Evolutionary conservation across 1,140 invertebrate species (phyloP).

Genomic region (Atopsyche davidsoni): DNA sequence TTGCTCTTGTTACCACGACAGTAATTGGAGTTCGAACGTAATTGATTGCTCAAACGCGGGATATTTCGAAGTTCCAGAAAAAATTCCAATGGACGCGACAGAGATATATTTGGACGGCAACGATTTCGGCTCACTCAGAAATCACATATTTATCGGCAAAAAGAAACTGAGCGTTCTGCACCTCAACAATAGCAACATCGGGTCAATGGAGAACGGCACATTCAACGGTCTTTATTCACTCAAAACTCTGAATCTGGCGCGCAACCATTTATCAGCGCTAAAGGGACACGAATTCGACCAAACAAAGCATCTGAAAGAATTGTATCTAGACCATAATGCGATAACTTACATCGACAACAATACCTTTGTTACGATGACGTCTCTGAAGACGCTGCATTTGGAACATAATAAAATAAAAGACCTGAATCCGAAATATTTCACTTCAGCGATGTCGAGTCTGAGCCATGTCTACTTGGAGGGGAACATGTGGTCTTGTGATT

Average conservation of each 20-base stretch:
- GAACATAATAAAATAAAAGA: constrained; percentile 71
- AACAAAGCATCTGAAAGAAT: constrained; percentile 67
- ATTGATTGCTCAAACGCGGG: constrained; percentile 75
- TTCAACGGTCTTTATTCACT: constrained; percentile 75
- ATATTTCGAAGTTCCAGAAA: constrained; percentile 67
- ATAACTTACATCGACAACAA: constrained; percentile 65
- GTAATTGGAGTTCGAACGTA: constrained; percentile 82
- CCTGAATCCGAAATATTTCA: constrained; percentile 62
- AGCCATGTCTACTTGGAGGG: constrained; percentile 58
- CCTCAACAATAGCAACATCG: constrained; percentile 76
- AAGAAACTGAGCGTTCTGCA: constrained; percentile 77
- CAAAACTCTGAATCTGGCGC: constrained; percentile 70
- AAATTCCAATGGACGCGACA: constrained; percentile 85
- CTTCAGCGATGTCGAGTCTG: constrained; percentile 56
- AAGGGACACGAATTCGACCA: constrained; percentile 71
- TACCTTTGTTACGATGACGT: constrained; percentile 65
- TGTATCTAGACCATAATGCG: constrained; percentile 78
- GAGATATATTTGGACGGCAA: constrained; percentile 85
- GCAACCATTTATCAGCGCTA: constrained; percentile 67
- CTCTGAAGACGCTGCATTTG: constrained; percentile 67
- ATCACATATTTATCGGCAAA: constrained; percentile 80
- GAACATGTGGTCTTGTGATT: constrained; percentile 67
- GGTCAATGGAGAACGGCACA: constrained; percentile 69
- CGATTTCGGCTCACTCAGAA: constrained; percentile 67
- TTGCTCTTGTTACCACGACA: constrained; percentile 84